These are phyloP conservation scores for Alosa alosa DNA, from an alignment of 2,113 vertebrate species.

Conservation along the genomic window DNA sequence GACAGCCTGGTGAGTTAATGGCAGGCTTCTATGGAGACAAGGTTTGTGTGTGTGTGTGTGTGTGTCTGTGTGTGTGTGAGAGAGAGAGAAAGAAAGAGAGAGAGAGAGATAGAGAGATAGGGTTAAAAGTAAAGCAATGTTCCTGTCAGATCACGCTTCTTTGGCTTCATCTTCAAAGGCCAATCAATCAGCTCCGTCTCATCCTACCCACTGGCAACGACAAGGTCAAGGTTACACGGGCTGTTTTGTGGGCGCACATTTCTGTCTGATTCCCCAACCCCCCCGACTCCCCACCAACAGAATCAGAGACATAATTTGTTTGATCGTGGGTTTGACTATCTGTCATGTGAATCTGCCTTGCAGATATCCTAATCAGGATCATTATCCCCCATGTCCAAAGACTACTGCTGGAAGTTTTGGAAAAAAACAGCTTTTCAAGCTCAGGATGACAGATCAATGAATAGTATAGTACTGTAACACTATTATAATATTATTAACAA, in stretches of 20 bases:
- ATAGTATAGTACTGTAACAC: too few species aligned
- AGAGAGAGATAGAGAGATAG: conserved; percentile 26
- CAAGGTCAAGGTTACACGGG: conserved; percentile 50
- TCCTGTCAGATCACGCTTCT: conserved; percentile 49
- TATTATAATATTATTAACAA: too few species aligned
- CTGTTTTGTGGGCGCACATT: neutral
- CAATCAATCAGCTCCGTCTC: conserved; percentile 50
- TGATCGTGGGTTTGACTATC: neutral
- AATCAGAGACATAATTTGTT: neutral
- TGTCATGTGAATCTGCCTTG: neutral
- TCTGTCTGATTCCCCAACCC: neutral
- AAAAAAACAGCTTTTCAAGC: too few species aligned
- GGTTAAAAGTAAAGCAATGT: conserved; percentile 47
- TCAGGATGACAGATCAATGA: too few species aligned
- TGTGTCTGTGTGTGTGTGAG: too few species aligned
- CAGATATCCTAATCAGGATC: neutral
- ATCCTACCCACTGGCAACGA: conserved; percentile 68
- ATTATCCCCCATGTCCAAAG: neutral
- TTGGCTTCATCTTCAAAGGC: conserved; percentile 62
- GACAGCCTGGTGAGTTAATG: neutral
- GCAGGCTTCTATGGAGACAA: conserved; percentile 29
- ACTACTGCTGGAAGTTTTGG: too few species aligned
- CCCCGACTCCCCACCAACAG: too few species aligned
- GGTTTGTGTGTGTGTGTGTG: conserved; percentile 20
- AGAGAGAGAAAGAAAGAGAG: too few species aligned